These are phyloP conservation scores for Spondyliosoma cantharus DNA, from an alignment of 2,797 vertebrate genomes.

Conservation along the genomic window DNA sequence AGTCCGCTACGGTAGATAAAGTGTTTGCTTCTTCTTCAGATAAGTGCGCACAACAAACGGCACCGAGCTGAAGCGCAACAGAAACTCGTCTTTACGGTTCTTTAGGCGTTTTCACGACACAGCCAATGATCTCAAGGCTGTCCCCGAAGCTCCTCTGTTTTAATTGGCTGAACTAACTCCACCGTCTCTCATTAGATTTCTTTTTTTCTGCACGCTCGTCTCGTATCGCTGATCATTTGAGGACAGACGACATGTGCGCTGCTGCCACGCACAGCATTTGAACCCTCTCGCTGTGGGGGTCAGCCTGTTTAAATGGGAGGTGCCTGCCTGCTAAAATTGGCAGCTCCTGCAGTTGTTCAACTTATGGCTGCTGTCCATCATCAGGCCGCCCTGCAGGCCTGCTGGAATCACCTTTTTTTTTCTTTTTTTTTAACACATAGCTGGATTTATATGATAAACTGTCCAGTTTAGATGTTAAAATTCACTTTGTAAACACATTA, in stretches of 20 bases:
- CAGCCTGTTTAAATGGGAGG: conserved; percentile 52
- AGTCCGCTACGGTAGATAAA: conserved; percentile 80
- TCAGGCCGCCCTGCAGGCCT: background rate
- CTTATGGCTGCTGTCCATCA: conserved; percentile 74
- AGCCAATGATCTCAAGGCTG: background rate
- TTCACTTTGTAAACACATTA: background rate
- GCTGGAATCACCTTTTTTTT: background rate
- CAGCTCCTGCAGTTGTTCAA: conserved; percentile 70
- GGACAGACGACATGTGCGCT: conserved; percentile 34
- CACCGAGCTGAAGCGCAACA: background rate
- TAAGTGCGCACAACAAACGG: too few species aligned
- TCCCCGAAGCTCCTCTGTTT: background rate
- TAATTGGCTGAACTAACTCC: background rate
- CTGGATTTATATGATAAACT: background rate
- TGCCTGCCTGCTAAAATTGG: conserved; percentile 73
- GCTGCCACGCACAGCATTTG: conserved; percentile 22
- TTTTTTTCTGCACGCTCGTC: background rate
- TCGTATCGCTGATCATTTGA: background rate
- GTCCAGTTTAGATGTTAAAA: background rate
- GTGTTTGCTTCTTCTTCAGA: background rate
- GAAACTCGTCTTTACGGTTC: too few species aligned
- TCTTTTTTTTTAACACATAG: background rate
- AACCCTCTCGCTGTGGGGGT: conserved; percentile 13
- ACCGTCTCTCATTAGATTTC: background rate
- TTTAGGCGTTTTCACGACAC: background rate